Evolutionary conservation across 2,797 vertebrate species (phyloP), one percentile per base, ranked within the genome.

Genomic region (Orestias chungarensis): DNA sequence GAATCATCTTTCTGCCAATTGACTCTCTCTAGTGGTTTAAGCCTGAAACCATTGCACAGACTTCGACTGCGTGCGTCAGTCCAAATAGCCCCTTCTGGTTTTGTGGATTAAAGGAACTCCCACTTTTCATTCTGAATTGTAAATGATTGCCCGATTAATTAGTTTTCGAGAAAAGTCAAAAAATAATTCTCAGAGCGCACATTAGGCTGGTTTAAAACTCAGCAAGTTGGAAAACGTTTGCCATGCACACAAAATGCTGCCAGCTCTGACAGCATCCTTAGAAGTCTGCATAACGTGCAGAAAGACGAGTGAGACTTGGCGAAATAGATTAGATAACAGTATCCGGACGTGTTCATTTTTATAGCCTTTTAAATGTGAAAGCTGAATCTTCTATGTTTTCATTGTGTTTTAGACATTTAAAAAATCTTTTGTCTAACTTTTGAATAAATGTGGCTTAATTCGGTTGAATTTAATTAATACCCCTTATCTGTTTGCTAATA

Each of bases 1-100:
- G 65, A 66, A 80, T 42, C 52, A 68, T 70, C 52, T 85, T 59
- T 12, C 87, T 91, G 91, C 93, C 92, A 93, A 87, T 80, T 88
- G 57, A 79, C 73, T 80, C 76, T 87, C 89, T 91, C 89, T 73
- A 29, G 80, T 87, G 89, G 84, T 75, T 85, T 79, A 72, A 86
- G 81, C 73, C 77, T 86, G 81, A 78, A 86, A 33, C 20, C 46
- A 14, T 35, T 17, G 29, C 46, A n/a, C 18, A 12, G 35, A 29
- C 68, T 35, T 81, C 61, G 64, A 44, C 42, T 68, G 31, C 68
- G 46, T 46, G 33, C 47, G 72, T 67, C 49, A 52, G 71, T 73
- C 57, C 43, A 59, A 18, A 47, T 40, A 59, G 55, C 38, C 55
- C 74, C 12, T 80, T 82, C 17, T 66, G 42, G 25, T 49, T 49